Percentiles rank a stretch among this genome's conserved stretches.
phyloP scores from a whole-genome alignment of 2,888 invertebrate species.

The Lasius fuliginosus region DNA sequence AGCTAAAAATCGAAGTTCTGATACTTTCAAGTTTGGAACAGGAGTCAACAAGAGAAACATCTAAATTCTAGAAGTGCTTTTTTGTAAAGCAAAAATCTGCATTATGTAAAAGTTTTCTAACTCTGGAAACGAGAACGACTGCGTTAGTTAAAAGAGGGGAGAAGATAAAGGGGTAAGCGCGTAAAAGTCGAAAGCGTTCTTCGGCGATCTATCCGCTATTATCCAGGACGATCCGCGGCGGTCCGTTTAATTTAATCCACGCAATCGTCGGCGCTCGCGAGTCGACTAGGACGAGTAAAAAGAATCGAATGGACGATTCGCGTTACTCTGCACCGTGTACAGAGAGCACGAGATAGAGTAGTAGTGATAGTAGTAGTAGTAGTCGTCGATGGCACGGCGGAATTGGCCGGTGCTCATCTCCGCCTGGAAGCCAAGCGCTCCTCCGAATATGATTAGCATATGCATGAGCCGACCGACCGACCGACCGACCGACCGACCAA shows the following conservation, averaged over 20 bases:
- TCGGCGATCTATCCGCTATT: slow-evolving; percentile 35
- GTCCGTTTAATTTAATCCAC: slow-evolving; percentile 67
- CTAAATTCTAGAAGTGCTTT: neutral
- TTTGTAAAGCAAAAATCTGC: neutral
- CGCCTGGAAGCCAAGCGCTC: slow-evolving; percentile 77
- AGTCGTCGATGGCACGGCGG: slow-evolving; percentile 70
- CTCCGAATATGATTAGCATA: slow-evolving; percentile 84
- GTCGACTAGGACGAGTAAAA: slow-evolving; percentile 37
- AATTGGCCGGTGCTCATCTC: slow-evolving; percentile 77
- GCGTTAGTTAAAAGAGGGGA: neutral
- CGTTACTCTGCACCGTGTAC: slow-evolving; percentile 44
- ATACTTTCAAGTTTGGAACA: no score
- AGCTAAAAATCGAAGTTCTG: no score
- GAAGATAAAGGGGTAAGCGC: slow-evolving; percentile 38
- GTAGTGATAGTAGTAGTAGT: slow-evolving; percentile 67
- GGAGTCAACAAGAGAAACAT: no score
- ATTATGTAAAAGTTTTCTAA: slow-evolving; percentile 12
- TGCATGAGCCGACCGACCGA: slow-evolving; percentile 81
- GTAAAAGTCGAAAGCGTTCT: slow-evolving; percentile 6
- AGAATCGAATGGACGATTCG: slow-evolving; percentile 53
- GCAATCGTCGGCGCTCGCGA: slow-evolving; percentile 30
- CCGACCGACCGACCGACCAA: slow-evolving; percentile 82
- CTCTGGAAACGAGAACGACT: neutral
- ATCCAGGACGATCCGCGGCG: slow-evolving; percentile 31
- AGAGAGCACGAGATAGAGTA: slow-evolving; percentile 60